Percentiles rank a stretch among this genome's conserved stretches.
phyloP scores from a whole-genome alignment of 2,113 vertebrate species.

The Nymphicus hollandicus region DNA sequence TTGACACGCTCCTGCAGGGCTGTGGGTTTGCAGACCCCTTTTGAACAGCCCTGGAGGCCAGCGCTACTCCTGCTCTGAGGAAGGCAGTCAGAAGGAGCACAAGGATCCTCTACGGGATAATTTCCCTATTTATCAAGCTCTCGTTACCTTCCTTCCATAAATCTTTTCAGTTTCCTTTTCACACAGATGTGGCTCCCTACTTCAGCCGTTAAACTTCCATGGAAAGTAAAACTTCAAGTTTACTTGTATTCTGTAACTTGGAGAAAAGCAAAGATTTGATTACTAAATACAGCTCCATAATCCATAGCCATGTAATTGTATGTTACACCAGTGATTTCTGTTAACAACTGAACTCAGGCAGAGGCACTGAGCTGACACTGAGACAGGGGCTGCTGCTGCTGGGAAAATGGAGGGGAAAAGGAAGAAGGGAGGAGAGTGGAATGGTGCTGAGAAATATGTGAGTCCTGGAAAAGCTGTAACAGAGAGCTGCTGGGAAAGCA shows the following conservation, averaged over 20 bases:
- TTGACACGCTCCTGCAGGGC: neutral
- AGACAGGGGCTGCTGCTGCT: neutral
- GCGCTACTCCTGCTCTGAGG: neutral
- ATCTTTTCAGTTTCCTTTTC: constrained; percentile 25
- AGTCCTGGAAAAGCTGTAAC: neutral
- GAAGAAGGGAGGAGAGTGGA: neutral
- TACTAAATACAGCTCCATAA: neutral
- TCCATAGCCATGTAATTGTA: neutral
- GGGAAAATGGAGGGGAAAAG: neutral
- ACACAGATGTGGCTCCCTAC: neutral
- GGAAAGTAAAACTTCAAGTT: neutral
- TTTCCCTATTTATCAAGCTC: constrained; percentile 26
- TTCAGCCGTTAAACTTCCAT: neutral
- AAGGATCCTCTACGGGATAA: neutral
- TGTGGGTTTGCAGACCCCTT: neutral
- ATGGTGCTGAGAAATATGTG: neutral
- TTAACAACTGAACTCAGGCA: neutral
- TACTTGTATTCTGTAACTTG: neutral
- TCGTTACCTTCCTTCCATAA: constrained; percentile 5
- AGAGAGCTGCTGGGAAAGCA: neutral
- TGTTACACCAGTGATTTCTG: neutral
- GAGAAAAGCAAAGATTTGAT: constrained; percentile 5
- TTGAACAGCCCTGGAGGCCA: neutral
- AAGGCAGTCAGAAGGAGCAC: neutral
- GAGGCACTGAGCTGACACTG: neutral